phyloP scores from a whole-genome alignment of 2,797 vertebrate species.

The Chrysocyon brachyurus region DNA sequence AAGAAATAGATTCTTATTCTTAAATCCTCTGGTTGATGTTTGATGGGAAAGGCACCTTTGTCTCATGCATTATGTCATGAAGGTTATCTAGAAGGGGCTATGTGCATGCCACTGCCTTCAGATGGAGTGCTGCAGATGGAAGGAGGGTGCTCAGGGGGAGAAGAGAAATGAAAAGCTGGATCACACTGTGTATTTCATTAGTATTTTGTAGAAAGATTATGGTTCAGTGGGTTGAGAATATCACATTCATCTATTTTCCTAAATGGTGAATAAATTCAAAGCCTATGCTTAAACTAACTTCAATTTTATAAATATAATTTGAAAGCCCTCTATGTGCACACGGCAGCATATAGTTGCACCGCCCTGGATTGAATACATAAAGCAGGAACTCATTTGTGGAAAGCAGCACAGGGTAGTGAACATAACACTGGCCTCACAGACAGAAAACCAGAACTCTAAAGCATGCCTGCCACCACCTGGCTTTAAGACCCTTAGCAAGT shows the following conservation, averaged over 20 bases:
- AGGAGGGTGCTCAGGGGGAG: background rate
- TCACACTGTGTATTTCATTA: constrained; percentile 78
- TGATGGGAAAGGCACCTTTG: background rate
- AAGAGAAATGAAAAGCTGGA: constrained; percentile 64
- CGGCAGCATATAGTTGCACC: constrained; percentile 1
- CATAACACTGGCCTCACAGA: background rate
- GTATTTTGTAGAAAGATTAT: constrained; percentile 71
- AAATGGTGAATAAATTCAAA: constrained; percentile 76
- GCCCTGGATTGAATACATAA: background rate
- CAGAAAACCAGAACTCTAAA: background rate
- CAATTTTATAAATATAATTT: constrained; percentile 69
- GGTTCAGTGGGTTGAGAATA: constrained; percentile 69
- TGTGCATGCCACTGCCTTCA: background rate
- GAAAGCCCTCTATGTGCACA: constrained; percentile 40
- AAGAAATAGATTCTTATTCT: constrained; percentile 43
- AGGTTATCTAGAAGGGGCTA: background rate
- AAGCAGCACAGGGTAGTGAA: background rate
- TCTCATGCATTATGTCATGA: constrained; percentile 38
- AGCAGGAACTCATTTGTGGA: background rate
- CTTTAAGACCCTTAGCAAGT: background rate
- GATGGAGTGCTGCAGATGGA: constrained; percentile 9
- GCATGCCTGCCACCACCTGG: background rate
- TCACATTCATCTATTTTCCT: constrained; percentile 68
- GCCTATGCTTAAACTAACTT: constrained; percentile 71
- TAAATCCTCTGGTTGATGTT: background rate